Evolutionary conservation across 2,888 invertebrate genomes (phyloP), one percentile per base, ranked within the genome.

Genomic region (Chaetoderma sp.): DNA sequence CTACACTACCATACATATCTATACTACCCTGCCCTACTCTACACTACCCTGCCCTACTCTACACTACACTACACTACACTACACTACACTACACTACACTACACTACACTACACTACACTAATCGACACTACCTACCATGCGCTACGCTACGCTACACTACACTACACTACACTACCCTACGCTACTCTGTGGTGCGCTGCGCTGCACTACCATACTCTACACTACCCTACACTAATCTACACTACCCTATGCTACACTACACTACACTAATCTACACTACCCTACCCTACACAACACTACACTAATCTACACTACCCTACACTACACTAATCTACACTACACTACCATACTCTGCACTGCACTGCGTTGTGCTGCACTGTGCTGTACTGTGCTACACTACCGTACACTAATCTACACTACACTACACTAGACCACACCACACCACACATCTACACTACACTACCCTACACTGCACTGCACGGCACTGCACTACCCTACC

Each of bases 31-130:
- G 27, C 57, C 36, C n/a, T 45, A 59, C 63, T 47, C 45, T 59
- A 63, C 56, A 30, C 32, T 59, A 59, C 57, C 45, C n/a, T 63
- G 45, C 57, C 32, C 23, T 63, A 59, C 55, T 39, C 39, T 61
- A 59, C 63, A 28, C 8, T 60, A 57, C 55, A 67, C 33, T 58
- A 52, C 63, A 63, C 44, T 36, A 47, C 59, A 59, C 30, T 59
- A 16, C 47, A 52, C 27, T 62, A 23, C 45, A 63, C 47, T 44
- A 45, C 58, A 63, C 21, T 59, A 45, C 63, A 63, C 16, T 45
- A 63, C 63, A 58, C 21, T 45, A 45, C 63, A 63, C 18, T 59
- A 59, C 45, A 63, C 5, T 59, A 63, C 57, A 63, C 45, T 45
- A 60, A 44, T 57, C 45, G 42, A 59, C 57, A 63, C 18, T 58